Percentiles rank a stretch among this genome's conserved stretches.
Evolutionary conservation across 2,797 vertebrate species (phyloP).

Genomic region (Coregonus suidteri): DNA sequence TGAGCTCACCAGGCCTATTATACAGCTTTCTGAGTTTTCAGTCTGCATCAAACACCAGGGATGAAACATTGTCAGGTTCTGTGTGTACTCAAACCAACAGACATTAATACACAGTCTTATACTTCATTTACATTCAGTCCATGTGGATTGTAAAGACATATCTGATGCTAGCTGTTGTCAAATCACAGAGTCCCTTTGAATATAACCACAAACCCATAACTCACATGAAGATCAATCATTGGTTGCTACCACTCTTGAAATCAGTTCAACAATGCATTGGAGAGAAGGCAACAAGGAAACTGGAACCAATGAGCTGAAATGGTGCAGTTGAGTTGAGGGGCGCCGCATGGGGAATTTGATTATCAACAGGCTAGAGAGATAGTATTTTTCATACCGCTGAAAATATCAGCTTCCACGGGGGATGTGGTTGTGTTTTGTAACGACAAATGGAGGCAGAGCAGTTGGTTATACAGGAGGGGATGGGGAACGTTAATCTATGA

Average conservation of each 20-base stretch:
- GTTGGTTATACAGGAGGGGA: not conserved
- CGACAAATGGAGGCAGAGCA: not conserved
- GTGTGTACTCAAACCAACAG: not conserved
- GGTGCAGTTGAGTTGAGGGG: not conserved
- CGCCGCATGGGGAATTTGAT: not conserved
- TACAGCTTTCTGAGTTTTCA: too few species aligned
- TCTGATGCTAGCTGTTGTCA: not conserved
- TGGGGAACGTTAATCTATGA: not conserved
- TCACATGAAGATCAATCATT: not conserved
- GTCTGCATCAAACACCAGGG: too few species aligned
- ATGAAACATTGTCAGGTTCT: too few species aligned
- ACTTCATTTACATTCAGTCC: not conserved
- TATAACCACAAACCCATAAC: not conserved
- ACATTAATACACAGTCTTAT: not conserved
- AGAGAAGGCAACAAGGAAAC: not conserved
- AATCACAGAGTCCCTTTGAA: not conserved
- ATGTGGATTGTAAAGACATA: not conserved
- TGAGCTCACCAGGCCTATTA: too few species aligned
- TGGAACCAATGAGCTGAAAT: not conserved
- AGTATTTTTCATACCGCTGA: constrained; percentile 17
- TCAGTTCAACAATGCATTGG: not conserved
- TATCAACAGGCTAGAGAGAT: constrained; percentile 3
- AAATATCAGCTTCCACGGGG: constrained; percentile 1
- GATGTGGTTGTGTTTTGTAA: not conserved
- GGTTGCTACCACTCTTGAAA: not conserved